Base-by-base conservation (phyloP, 2,113 vertebrate genomes). In the Nansenia antarctica region DNA sequence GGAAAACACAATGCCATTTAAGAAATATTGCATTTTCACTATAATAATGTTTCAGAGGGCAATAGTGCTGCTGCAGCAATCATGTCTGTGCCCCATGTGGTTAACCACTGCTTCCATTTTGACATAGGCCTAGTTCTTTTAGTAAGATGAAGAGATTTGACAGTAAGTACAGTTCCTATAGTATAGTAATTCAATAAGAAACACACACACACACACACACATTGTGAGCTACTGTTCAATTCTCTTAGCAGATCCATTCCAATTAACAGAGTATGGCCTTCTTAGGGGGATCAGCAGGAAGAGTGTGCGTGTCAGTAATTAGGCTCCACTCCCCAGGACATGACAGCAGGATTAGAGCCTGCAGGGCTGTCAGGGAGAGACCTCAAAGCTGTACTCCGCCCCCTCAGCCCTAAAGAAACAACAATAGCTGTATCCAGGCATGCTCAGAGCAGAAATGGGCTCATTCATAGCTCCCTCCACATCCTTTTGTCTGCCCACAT, bases 261-360 rank as follows among this genome's bases (percentile, higher is more conserved):
- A 86, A 87, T 90, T 89, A 88, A 79, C 71, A 49, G 76, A 52
- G 72, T 70, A 65, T 62, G 65, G 58, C 67, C 85, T 83, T 86
- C 85, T 32, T 30, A 24, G 78, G 82, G 85, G 81, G 73, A 73
- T 76, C 74, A 78, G 72, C 82, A 89, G 85, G 80, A 77, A 86
- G 81, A 72, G 58, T 31, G 31, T n/a, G 67, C 73, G 54, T 83
- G 78, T 78, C 83, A 78, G 84, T 91, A 88, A 91, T 90, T 90
- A 89, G 29, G 61, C 85, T 78, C 77, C 77, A 77, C 74, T 77
- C 86, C 80, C 72, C 74, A 75, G 86, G 85, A 86, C 73, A 71
- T 81, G 83, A 82, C 83, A 86, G 83, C 80, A 80, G 82, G 79
- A 84, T 83, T 86, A 86, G 37, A 45, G 66, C 79, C 79, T 78